phyloP scores from a whole-genome alignment of 2,888 invertebrate species.

The Teleiodes luculella region DNA sequence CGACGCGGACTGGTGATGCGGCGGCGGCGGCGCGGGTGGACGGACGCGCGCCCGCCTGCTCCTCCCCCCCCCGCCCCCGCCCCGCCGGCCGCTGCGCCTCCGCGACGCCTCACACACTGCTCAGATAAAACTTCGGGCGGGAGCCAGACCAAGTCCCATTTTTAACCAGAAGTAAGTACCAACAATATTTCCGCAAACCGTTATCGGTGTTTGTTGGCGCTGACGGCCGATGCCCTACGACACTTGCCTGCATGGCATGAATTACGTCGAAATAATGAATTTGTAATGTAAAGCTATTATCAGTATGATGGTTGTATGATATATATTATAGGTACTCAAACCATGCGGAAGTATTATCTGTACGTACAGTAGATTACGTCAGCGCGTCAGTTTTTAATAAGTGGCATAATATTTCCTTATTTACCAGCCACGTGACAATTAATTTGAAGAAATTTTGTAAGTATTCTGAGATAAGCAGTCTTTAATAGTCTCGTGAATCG shows the following conservation, averaged over 20 bases:
- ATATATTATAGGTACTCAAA: slow-evolving; percentile 42
- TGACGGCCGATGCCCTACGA: slow-evolving; percentile 36
- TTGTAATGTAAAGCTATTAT: slow-evolving; percentile 7
- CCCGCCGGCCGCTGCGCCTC: slow-evolving; percentile 35
- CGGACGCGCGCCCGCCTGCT: slow-evolving; percentile 60
- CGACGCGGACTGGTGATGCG: slow-evolving; percentile 74
- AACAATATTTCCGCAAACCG: slow-evolving; percentile 64
- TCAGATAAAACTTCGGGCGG: slow-evolving; percentile 74
- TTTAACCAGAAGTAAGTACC: slow-evolving; percentile 55
- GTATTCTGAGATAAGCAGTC: too few species aligned
- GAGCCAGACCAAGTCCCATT: slow-evolving; percentile 68
- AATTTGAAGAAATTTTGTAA: neutral
- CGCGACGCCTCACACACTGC: slow-evolving; percentile 50
- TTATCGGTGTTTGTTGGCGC: slow-evolving; percentile 47
- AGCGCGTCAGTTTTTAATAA: slow-evolving; percentile 74
- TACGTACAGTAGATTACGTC: slow-evolving; percentile 65
- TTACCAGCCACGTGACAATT: slow-evolving; percentile 29
- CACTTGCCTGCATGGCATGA: slow-evolving; percentile 33
- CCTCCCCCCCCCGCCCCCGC: slow-evolving; percentile 39
- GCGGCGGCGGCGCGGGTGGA: slow-evolving; percentile 71
- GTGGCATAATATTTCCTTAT: slow-evolving; percentile 66
- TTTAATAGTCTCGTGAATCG: too few species aligned
- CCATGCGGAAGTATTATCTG: slow-evolving; percentile 69
- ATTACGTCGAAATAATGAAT: too few species aligned
- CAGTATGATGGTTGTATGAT: slow-evolving; percentile 17